Evolutionary conservation across 2,113 vertebrate genomes (phyloP).

Genomic region (Cavia porcellus): DNA sequence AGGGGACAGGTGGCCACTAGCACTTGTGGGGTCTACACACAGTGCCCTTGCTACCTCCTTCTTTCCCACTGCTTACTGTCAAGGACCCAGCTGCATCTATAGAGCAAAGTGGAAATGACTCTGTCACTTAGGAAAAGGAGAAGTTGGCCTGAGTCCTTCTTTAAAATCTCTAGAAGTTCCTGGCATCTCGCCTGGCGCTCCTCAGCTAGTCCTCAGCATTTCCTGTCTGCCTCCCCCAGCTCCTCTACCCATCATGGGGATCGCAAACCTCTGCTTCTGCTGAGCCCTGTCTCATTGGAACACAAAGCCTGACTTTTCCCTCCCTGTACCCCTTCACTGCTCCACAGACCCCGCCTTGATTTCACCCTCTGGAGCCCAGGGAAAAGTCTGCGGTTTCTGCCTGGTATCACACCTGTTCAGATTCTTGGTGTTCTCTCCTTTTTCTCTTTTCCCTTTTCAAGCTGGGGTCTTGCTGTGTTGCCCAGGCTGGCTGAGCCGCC

Average conservation of each 20-base stretch:
- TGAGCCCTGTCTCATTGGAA: neutral
- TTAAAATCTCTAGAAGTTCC: neutral
- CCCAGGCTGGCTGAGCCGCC: neutral
- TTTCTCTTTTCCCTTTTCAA: neutral
- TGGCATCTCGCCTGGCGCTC: neutral
- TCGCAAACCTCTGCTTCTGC: neutral
- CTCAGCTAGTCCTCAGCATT: neutral
- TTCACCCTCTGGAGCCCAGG: neutral
- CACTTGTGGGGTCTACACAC: neutral
- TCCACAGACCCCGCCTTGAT: neutral
- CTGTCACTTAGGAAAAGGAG: neutral
- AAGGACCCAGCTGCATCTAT: neutral
- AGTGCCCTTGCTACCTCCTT: neutral
- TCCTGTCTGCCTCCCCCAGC: neutral
- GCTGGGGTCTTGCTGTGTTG: neutral
- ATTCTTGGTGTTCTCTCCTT: neutral
- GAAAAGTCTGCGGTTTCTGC: neutral
- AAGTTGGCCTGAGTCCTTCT: neutral
- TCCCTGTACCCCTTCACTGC: neutral
- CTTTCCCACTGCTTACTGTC: accelerated
- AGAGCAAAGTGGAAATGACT: neutral
- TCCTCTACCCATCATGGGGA: accelerated
- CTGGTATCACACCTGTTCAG: neutral
- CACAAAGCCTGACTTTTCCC: neutral
- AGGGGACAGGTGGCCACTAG: neutral